Conservation (phyloP, 2,888 invertebrate genomes). For the Euproctis similis region DNA sequence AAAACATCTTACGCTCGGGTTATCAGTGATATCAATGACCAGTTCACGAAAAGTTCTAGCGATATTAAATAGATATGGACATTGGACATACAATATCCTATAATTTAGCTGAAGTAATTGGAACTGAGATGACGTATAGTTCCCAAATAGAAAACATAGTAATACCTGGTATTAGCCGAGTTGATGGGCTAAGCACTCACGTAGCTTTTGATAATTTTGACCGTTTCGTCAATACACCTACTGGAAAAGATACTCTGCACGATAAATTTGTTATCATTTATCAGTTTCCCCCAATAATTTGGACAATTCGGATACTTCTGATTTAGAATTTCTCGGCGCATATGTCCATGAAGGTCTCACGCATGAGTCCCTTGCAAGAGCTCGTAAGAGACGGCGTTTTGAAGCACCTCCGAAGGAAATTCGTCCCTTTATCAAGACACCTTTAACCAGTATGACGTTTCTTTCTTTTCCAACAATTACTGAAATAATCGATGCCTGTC, state of each 20-base stretch:
- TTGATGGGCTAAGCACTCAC: not conserved
- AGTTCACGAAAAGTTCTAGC: conserved; percentile 27
- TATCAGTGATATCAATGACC: conserved; percentile 30
- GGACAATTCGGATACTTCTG: conserved; percentile 6
- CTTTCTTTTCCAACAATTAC: conserved; percentile 4
- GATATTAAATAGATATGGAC: conserved; percentile 23
- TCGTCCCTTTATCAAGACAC: conserved; percentile 5
- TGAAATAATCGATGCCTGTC: conserved; percentile 5
- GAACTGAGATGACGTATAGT: conserved; percentile 2
- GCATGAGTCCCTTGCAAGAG: no score
- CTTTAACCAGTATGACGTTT: conserved; percentile 6
- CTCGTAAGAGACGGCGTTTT: conserved; percentile 6
- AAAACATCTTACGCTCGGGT: conserved; percentile 24
- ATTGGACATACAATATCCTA: conserved; percentile 4
- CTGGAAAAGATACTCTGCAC: conserved; percentile 35
- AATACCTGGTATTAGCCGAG: conserved; percentile 10
- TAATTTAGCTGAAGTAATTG: conserved; percentile 2
- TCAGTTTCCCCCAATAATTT: conserved; percentile 14
- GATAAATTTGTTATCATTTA: conserved; percentile 31
- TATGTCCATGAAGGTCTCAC: no score
- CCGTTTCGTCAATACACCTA: conserved; percentile 30
- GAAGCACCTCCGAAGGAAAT: conserved; percentile 4
- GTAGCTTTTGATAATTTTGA: conserved; percentile 7
- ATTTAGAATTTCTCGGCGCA: conserved; percentile 16
- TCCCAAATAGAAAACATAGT: conserved; percentile 4